Evolutionary conservation across 2,888 invertebrate genomes (phyloP).

Genomic region (Dysmachus trigonus): DNA sequence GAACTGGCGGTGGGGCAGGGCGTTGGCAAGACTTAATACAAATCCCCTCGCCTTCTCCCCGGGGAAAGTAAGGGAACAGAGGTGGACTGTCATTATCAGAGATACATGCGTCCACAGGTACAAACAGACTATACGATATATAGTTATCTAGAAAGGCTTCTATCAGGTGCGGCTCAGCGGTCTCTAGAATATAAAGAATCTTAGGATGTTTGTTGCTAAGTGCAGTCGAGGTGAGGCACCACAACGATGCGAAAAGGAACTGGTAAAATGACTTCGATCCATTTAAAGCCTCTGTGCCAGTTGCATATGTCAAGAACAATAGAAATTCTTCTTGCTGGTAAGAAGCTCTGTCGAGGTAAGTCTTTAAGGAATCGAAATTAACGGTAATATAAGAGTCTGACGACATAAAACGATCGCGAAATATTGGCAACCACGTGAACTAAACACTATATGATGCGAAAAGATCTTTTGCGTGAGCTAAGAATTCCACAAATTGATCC

Average conservation of each 20-base stretch:
- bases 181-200: not conserved
- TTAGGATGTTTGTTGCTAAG: not conserved
- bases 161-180: conserved; percentile 25
- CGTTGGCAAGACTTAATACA: not conserved
- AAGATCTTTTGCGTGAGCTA: not conserved
- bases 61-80: not conserved
- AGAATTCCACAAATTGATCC: not conserved
- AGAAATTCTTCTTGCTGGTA: conserved; percentile 35
- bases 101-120: not conserved
- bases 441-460: no score
- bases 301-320: conserved; percentile 45
- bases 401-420: not conserved
- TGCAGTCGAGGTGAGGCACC: not conserved
- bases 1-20: not conserved
- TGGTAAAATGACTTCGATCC: conserved; percentile 23
- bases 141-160: not conserved
- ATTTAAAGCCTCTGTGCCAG: conserved; percentile 15
- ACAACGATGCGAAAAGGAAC: not conserved
- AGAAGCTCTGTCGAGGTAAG: not conserved
- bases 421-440: conserved; percentile 13
- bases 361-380: conserved; percentile 1
- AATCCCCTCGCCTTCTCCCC: no score
- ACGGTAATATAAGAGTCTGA: conserved; percentile 8
- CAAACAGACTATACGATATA: not conserved
- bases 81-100: not conserved